Evolutionary conservation across 2,888 invertebrate species (phyloP).

Genomic region (Cistogaster globosa): DNA sequence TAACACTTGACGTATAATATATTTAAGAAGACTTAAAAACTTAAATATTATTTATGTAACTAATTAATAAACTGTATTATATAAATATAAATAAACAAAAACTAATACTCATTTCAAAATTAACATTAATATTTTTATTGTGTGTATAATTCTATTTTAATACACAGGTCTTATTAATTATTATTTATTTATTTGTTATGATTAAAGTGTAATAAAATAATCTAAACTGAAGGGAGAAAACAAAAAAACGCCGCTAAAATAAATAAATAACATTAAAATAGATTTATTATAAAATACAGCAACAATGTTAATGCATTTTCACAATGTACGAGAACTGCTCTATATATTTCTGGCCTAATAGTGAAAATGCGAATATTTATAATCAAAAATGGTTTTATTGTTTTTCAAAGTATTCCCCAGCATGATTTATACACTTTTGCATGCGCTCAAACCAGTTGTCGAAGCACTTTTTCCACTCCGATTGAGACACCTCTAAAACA

Average conservation of each 20-base stretch:
- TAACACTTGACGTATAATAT: conserved; percentile 7
- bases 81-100: conserved; percentile 25
- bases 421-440: no score
- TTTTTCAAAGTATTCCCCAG: no score
- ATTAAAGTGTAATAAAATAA: background rate
- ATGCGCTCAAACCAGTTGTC: no score
- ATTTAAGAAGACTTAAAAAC: conserved; percentile 20
- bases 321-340: background rate
- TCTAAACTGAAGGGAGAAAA: background rate
- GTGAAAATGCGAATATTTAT: no score
- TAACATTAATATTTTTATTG: conserved; percentile 9
- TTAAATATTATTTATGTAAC: conserved; percentile 30
- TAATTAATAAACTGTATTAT: conserved; percentile 3
- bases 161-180: conserved; percentile 57
- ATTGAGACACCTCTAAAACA: no score
- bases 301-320: background rate
- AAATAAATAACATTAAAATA: background rate
- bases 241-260: background rate
- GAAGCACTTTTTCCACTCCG: no score
- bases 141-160: conserved; percentile 20
- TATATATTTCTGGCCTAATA: no score
- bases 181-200: conserved; percentile 20
- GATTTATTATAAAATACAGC: no score
- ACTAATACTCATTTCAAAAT: background rate
- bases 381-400: no score